Percentiles rank a stretch among this genome's conserved stretches.
These are phyloP conservation scores for Hydractinia symbiolongicarpus DNA, from an alignment of 30 jellyfish, hydroid and myxozoan species.

Conservation along the genomic window DNA sequence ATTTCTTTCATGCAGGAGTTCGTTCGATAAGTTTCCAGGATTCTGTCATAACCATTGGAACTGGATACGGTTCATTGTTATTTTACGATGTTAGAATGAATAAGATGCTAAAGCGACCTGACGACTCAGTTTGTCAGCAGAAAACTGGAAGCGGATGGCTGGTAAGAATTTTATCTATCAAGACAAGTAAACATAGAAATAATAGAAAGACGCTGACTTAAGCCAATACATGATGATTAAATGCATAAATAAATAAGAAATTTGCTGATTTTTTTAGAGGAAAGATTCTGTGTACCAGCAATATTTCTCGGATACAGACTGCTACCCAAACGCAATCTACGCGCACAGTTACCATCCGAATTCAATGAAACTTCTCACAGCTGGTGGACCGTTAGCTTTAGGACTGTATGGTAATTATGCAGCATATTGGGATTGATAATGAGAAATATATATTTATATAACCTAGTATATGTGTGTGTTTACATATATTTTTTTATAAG, in stretches of 20 bases:
- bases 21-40: constrained; percentile 91
- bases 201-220: too few species aligned
- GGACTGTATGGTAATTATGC: constrained; percentile 91
- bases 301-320: constrained; percentile 76
- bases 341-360: constrained; percentile 92
- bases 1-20: constrained; percentile 48
- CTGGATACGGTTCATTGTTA: constrained; percentile 82
- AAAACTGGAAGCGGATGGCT: constrained; percentile 94
- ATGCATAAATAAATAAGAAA: too few species aligned
- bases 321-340: constrained; percentile 83
- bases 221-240: too few species aligned
- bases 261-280: constrained; percentile 39
- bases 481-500: too few species aligned
- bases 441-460: too few species aligned
- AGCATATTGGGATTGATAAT: constrained; percentile 77
- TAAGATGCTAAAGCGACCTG: constrained; percentile 51
- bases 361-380: constrained; percentile 64
- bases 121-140: constrained; percentile 45
- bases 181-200: too few species aligned
- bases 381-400: constrained; percentile 97
- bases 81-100: constrained; percentile 86
- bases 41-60: constrained; percentile 72
- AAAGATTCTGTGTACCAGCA: constrained; percentile 71
- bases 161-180: constrained; percentile 50
- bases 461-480: too few species aligned